Base-by-base conservation (phyloP, 2,888 invertebrate species). In the Rhaphigaster nebulosa region DNA sequence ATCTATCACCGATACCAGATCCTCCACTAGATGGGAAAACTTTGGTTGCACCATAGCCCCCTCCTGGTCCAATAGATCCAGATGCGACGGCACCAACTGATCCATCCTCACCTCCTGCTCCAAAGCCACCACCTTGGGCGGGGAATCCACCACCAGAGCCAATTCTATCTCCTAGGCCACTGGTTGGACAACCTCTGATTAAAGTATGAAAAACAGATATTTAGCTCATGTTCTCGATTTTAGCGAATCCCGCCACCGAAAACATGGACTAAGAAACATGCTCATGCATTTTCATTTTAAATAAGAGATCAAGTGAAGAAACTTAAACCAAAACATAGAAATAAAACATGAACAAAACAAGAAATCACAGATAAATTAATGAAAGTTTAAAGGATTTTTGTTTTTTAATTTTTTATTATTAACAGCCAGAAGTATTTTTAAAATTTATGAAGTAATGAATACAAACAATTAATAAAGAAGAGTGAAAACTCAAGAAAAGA, bases 1-100 rank as follows among this genome's bases (percentile, higher is more conserved):
- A 92, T 88, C 92, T 90, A 41, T 89, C 70, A 41, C 90, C 90
- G 20, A 92, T 88, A 34, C 91, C 91, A 3, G 60, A 45, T 34
- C 65, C 65, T 41, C 60, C 87, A 41, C 60, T 60, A 38, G 88
- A 56, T 76, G 92, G 92, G 54, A 87, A 92, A 41, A 92, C 90
- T 84, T 90, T 89, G 20, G 92, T 91, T 23, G 65, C 29, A 20
- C 92, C 92, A 88, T 90, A 92, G 29, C 92, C 92, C n/a, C 92
- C 92, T 87, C 90, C 90, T 10, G 92, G 91, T 45, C 91, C 91
- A 34, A 91, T 90, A 41, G 56, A 87, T 50, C 91, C 91, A 41
- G 65, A 50, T 13, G 91, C 90, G 41, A 88, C 65, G n/a, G 91
- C 88, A 13, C 89, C 87, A 20, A 80, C 91, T 29, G 70, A 26